Evolutionary conservation across 1,140 invertebrate species (phyloP), one percentile per base, ranked within the genome.

Genomic region (Drosophila pruinosa): DNA sequence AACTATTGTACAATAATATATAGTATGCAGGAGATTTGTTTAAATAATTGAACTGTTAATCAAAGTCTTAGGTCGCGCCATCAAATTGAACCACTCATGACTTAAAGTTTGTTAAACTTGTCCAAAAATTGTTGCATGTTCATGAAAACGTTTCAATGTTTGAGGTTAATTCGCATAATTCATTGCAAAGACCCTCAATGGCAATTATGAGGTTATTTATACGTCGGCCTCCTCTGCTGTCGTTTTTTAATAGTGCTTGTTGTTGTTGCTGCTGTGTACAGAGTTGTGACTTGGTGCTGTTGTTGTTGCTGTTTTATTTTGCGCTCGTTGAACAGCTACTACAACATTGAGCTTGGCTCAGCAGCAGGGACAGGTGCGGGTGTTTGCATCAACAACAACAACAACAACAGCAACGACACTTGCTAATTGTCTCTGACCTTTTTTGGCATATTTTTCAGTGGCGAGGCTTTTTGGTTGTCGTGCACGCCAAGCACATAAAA

Each of bases 161-260:
- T 88, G 75, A 88, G 82, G 82, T 82, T 88, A 88, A 88, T 78
- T 88, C 82, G 83, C 82, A 88, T 88, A 88, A 88, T 88, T 88
- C 82, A 88, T 88, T 88, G 82, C 82, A 88, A 88, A 82, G 82
- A 82, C 82, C 82, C 82, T 88, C 82, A 77, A 74, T 68, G 82
- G 83, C 82, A 88, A 88, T 88, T 88, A 88, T 88, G 82, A 88
- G 82, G 82, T 88, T 88, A 82, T 82, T 88, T 75, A 75, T 54
- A 72, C 77, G 62, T 24, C 57, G 76, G 73, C 77, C 78, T 76
- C 70, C 69, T 80, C 72, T 36, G 57, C 34, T 64, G 75, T 22
- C 36, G 43, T 53, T 57, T 58, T 58, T 58, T 39, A 43, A 45
- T 31, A 53, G 14, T 26, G 14, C 3, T 45, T 58, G 68, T 64